Base-by-base conservation (phyloP, 1,140 invertebrate species). In the Anoplolepis gracilipes region DNA sequence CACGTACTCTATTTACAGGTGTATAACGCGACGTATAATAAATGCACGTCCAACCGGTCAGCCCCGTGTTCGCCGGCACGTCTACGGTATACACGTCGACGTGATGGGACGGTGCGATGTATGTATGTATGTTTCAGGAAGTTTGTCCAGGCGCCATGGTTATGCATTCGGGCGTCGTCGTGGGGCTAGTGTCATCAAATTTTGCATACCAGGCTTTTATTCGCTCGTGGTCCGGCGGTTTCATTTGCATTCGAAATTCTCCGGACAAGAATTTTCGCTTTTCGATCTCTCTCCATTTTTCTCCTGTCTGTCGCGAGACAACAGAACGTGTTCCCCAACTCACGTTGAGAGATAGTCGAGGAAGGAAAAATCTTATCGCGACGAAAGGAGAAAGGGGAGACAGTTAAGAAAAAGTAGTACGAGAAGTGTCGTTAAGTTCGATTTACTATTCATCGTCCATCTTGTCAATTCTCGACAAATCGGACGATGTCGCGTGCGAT, bases 161-260 rank as follows among this genome's bases (percentile, higher is more conserved):
- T 82, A 82, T 82, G 78, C 78, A 82, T 82, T 82, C 67, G 53
- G 67, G 33, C 78, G 53, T 59, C 78, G 78, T 81, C 77, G 77
- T 69, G 78, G 53, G 67, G 53, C 67, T 53, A 72, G 67, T 73
- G 78, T 82, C 78, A 82, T 82, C 78, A 82, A 72, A 82, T 82
- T 82, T 61, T 82, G 78, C 78, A 73, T 61, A 73, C 36, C 78
- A 19, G n/a, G 78, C 78, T 73, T 82, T 82, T 82, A 82, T 73
- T 82, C 67, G 77, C 13, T 57, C 25, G 78, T 69, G 78, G 49
- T 59, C 78, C 78, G 53, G 22, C 65, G 5, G 28, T 28, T 59
- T 82, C 78, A 73, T 82, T 73, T 82, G 78, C 78, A 82, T 82
- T 72, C 67, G 57, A 46, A 73, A 82, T 82, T 82, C 39, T 30